Evolutionary conservation across 2,888 invertebrate species (phyloP).

Genomic region (Strigamia maritima): DNA sequence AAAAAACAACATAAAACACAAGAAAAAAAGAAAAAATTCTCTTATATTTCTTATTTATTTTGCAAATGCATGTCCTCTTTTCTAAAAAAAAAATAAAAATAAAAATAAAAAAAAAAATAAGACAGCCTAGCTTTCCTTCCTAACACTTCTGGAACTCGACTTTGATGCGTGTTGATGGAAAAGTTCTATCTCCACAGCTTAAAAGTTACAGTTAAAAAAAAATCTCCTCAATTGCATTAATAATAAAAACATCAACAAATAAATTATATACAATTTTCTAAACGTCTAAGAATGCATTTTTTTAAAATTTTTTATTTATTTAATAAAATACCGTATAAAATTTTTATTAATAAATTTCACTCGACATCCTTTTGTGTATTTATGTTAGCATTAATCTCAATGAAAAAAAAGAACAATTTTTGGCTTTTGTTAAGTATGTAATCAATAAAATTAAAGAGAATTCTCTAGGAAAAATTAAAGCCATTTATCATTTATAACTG

Average conservation of each 20-base stretch:
- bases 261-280: background rate
- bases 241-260: background rate
- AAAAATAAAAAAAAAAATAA: background rate
- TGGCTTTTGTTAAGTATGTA: too few relatives aligned
- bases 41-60: background rate
- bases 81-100: background rate
- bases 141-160: background rate
- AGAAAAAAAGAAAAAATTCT: background rate
- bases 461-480: too few relatives aligned
- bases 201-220: background rate
- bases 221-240: background rate
- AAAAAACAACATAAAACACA: too few relatives aligned
- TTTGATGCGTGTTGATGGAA: conserved; percentile 10
- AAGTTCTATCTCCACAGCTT: background rate
- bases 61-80: conserved; percentile 6
- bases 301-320: too few relatives aligned
- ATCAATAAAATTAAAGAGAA: too few relatives aligned
- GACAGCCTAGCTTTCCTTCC: background rate
- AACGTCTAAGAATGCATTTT: background rate
- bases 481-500: too few relatives aligned
- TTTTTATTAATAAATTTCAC: too few relatives aligned
- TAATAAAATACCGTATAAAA: too few relatives aligned
- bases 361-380: too few relatives aligned
- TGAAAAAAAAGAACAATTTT: background rate
- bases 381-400: background rate